Evolutionary conservation across 2,113 vertebrate species (phyloP).

Genomic region (Nothobranchius kuhntae): DNA sequence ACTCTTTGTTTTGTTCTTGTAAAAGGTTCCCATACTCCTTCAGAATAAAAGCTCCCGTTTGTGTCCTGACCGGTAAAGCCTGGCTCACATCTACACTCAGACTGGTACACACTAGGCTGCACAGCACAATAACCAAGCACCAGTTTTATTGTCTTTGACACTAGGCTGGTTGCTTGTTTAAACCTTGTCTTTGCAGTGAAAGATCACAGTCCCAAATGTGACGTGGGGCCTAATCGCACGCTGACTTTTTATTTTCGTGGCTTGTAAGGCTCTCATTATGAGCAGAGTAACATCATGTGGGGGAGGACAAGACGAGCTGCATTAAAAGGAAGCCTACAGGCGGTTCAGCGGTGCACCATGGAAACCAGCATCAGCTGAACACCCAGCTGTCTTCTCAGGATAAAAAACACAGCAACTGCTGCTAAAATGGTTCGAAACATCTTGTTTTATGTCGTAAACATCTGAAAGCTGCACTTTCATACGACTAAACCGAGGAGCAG

Average conservation of each 20-base stretch:
- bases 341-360: constrained; percentile 43
- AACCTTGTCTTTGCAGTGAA: not conserved
- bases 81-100: not conserved
- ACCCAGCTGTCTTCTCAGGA: constrained; percentile 20
- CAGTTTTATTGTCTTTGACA: not conserved
- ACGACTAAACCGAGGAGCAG: not conserved
- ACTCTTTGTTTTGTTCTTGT: too few relatives aligned
- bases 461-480: not conserved
- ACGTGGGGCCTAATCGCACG: not conserved
- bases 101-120: not conserved
- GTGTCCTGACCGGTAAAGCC: too few relatives aligned
- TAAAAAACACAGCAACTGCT: constrained; percentile 11
- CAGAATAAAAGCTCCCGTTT: too few relatives aligned
- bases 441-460: not conserved
- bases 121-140: not conserved
- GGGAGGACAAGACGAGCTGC: constrained; percentile 37
- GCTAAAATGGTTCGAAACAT: not conserved
- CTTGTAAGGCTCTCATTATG: constrained; percentile 33
- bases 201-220: not conserved
- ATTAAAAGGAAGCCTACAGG: constrained; percentile 28
- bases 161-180: not conserved
- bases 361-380: constrained; percentile 42
- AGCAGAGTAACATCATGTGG: constrained; percentile 38
- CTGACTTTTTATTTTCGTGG: constrained; percentile 1
- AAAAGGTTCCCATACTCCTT: too few relatives aligned